Base-by-base conservation (phyloP, 2,797 vertebrate genomes). In the Takifugu ocellatus region DNA sequence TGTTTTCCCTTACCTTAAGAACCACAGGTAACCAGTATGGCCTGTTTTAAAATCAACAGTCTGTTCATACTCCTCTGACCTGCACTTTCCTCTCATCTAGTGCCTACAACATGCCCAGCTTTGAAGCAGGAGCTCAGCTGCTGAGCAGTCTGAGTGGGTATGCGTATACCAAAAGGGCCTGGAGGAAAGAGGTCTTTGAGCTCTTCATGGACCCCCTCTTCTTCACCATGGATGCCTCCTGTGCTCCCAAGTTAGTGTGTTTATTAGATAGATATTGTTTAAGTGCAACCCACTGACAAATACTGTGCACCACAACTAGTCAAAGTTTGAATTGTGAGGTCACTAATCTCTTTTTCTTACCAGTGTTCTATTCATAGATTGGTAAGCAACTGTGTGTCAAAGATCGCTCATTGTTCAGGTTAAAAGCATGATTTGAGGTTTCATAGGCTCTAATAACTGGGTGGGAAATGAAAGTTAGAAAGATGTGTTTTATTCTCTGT, bases 171-270 rank as follows among this genome's bases (percentile, higher is more conserved):
- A 98, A 98, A 71, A 82, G 97, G 31, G 93, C 97, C 51, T 99
- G 97, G 97, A 98, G 89, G 75, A 99, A 97, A 68, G 97, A 99
- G 64, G 96, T 93, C 57, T 89, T 96, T 27, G 97, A 99, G 21
- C 82, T 99, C 51, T 99, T 92, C 72, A 90, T 99, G 95, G 97
- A 99, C 77, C 95, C 97, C 0, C 79, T 94, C n/a, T 99, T 99
- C 84, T 99, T 99, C 81, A 97, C 96, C 70, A 98, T 99, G 95
- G 96, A 96, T 53, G 83, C 88, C 1, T 91, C 93, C 5, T 98
- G 96, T 83, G 77, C 87, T 59, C 71, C 60, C 70, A 94, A 95
- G 97, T 99, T 90, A 89, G 92, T 61, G n/a, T 56, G 10, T 61
- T 7, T 49, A 8, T 25, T 45, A 2, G 14, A 33, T 49, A 12